Conservation (phyloP, 2,113 vertebrate species). For the Peromyscus californicus region DNA sequence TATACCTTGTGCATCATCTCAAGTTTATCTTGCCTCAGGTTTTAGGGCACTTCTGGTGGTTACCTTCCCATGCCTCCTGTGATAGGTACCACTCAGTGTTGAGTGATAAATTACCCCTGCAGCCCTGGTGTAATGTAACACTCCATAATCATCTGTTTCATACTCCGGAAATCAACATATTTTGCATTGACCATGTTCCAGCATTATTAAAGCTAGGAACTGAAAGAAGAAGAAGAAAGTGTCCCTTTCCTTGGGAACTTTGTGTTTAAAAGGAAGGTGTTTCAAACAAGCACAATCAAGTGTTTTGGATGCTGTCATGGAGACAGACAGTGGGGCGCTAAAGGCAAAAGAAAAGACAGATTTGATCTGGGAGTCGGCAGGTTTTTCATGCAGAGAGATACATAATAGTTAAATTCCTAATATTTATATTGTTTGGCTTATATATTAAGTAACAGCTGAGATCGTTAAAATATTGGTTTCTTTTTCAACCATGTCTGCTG, state of each 20-base stretch:
- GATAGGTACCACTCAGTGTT: background rate
- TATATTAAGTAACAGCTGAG: background rate
- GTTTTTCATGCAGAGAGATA: conserved; percentile 5
- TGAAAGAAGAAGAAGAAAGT: background rate
- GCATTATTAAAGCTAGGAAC: background rate
- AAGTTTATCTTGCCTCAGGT: background rate
- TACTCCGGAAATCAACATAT: conserved; percentile 9
- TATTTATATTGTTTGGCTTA: background rate
- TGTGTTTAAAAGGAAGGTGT: background rate
- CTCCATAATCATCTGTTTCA: background rate
- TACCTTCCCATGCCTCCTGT: background rate
- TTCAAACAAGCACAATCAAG: background rate
- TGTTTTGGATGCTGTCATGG: background rate
- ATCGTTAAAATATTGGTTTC: conserved; percentile 18
- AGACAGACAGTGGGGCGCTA: background rate
- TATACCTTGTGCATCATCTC: background rate
- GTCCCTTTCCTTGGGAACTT: background rate
- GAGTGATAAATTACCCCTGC: background rate
- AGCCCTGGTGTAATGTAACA: no score
- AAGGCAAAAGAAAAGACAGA: background rate
- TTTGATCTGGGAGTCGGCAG: conserved; percentile 11
- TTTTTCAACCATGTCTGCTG: conserved; percentile 23
- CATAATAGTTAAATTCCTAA: background rate
- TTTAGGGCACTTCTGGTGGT: background rate
- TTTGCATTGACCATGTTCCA: background rate